Evolutionary conservation across 2,888 invertebrate genomes (phyloP), one percentile per base, ranked within the genome.

Genomic region (Phanerotoma sp.): DNA sequence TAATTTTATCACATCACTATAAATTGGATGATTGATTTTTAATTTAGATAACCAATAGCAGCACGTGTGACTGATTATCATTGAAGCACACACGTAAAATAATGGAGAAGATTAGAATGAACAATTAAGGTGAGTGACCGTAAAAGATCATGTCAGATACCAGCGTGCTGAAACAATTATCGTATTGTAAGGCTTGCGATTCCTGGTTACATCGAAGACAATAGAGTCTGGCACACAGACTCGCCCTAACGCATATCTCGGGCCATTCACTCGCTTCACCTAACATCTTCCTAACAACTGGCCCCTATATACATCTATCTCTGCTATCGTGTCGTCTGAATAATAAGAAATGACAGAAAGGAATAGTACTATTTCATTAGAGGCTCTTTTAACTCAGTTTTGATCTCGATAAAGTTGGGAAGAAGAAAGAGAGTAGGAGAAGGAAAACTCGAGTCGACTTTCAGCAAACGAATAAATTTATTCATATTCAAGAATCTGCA

Each of bases 111-210:
- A 25, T 25, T 25, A 25, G 25, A 25, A 7, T 25, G 25, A 25
- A 25, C 25, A 25, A 25, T 25, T 25, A 49, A 37, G 53, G 54
- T 42, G 40, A 41, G 48, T 44, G 49, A 55, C 45, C 28, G 38
- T 28, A 44, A 42, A 25, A 13, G 15, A 35, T 62, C 64, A 62
- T 66, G 65, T 62, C 61, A 60, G 62, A 61, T 65, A 67, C 67
- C 65, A 68, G n/a, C 68, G 70, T 65, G 64, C 66, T 71, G 68
- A 70, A 73, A 74, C 73, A 74, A 74, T 74, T 67, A 70, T 69
- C 68, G 69, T 69, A 74, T 73, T 74, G 73, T 74, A 71, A 72
- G 67, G 67, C 66, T 67, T 62, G 68, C 69, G 66, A 71, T 71
- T 67, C 70, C 62, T 63, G 65, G 65, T 69, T 66, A 60, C 61